Conservation (phyloP, 2,797 vertebrate genomes). For the Tympanoctomys barrerae region DNA sequence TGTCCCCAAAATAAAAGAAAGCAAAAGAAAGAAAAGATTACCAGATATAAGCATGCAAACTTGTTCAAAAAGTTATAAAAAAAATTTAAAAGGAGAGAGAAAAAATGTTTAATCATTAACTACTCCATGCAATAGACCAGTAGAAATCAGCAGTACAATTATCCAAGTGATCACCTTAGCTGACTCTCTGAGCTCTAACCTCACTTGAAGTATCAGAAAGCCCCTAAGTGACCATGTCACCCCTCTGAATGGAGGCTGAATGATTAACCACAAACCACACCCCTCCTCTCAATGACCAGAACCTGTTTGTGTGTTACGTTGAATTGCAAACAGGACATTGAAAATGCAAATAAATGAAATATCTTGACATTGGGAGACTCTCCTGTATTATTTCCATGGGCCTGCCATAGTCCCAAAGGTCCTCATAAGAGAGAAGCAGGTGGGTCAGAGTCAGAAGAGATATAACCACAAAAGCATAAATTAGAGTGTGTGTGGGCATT, state of each 20-base stretch:
- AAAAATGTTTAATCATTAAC: too few relatives aligned
- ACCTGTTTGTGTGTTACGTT: not conserved
- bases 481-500: not conserved
- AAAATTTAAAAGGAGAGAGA: too few relatives aligned
- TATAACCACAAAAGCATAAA: not conserved
- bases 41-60: too few relatives aligned
- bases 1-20: too few relatives aligned
- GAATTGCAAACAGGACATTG: not conserved
- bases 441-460: not conserved
- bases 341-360: not conserved
- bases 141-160: too few relatives aligned
- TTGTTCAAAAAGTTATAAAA: too few relatives aligned
- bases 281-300: not conserved
- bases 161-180: not conserved
- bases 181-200: not conserved
- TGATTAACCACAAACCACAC: not conserved
- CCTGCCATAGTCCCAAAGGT: not conserved
- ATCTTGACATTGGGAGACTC: not conserved
- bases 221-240: not conserved
- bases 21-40: too few relatives aligned
- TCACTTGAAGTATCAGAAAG: not conserved
- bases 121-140: too few relatives aligned
- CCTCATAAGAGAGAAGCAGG: not conserved
- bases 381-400: not conserved
- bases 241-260: not conserved